Base-by-base conservation (phyloP, 2,113 vertebrate genomes). In the Corvus moneduloides region DNA sequence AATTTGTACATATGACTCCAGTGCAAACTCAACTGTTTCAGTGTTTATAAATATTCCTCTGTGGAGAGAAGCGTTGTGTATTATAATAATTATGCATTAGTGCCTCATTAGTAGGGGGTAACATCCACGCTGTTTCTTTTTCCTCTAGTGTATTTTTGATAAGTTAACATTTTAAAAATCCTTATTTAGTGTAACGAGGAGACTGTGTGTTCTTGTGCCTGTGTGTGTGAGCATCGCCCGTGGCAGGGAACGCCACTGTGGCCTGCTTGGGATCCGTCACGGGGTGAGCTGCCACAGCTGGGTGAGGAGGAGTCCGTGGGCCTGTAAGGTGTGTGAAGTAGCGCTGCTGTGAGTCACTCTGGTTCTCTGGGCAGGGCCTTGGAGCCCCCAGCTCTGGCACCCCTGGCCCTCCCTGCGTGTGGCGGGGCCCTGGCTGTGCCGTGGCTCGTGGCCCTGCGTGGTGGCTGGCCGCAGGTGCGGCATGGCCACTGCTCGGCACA, bases 11-110 rank as follows among this genome's bases (percentile, higher is more conserved):
- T 87, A 85, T 91, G 93, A 97, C 85, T 97, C 87, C 73, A 91
- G 69, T 75, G 76, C 94, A 97, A 96, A 97, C 92, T 89, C 89
- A 28, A 96, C 97, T 95, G 84, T 96, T 98, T 90, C 94, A 79
- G 87, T 98, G 98, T 98, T 98, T 98, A 98, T 98, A 98, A 98
- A 98, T 97, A 98, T 96, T 97, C 95, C 97, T 98, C 98, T 97
- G 95, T 94, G 94, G 98, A 98, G 97, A 97, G 94, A 97, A 98
- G 97, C 32, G 4, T 95, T 95, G 90, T 97, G 97, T 96, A 96
- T 97, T 98, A 98, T 97, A 97, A 97, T 98, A 98, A 98, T 98
- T 98, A 98, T 97, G 94, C 97, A 97, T 98, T 97, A 98, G 97
- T 98, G 97, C 97, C 98, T 98, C 98, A 98, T 98, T 98, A 98